These are phyloP conservation scores for Orchesella flavescens DNA, from an alignment of 2,888 invertebrate species.

Conservation along the genomic window DNA sequence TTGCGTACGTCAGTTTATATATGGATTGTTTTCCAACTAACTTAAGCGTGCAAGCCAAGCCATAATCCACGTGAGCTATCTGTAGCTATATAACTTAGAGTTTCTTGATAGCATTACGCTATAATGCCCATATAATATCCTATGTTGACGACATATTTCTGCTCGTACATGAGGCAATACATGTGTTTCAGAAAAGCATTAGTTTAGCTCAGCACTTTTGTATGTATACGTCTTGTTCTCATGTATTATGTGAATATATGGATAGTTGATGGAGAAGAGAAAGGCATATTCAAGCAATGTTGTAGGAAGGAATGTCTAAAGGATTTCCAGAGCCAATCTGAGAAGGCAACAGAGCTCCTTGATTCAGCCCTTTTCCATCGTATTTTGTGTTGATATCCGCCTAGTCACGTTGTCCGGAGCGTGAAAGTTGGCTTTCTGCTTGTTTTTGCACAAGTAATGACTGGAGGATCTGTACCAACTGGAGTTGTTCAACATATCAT, in stretches of 20 bases:
- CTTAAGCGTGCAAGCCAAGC: constrained; percentile 20
- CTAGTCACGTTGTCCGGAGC: constrained; percentile 65
- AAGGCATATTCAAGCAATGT: constrained; percentile 6
- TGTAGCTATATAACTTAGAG: not conserved
- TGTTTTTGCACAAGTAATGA: not conserved
- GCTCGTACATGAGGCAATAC: too few relatives aligned
- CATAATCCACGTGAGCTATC: constrained; percentile 40
- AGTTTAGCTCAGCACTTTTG: too few relatives aligned
- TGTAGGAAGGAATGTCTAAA: constrained; percentile 9
- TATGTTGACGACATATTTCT: too few relatives aligned
- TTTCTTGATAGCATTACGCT: too few relatives aligned
- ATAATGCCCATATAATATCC: too few relatives aligned
- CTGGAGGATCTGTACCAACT: not conserved
- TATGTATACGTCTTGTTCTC: too few relatives aligned
- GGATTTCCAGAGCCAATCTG: not conserved
- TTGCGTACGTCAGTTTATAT: not conserved
- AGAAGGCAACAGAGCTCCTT: too few relatives aligned
- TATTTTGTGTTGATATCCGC: constrained; percentile 15
- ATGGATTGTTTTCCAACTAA: not conserved
- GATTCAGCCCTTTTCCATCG: not conserved
- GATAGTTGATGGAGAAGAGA: not conserved
- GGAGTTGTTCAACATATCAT: not conserved
- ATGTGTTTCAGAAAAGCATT: too few relatives aligned
- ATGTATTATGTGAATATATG: not conserved
- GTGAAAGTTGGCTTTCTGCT: constrained; percentile 47